Base-by-base conservation (phyloP, 2,797 vertebrate species). In the Mycteria americana region DNA sequence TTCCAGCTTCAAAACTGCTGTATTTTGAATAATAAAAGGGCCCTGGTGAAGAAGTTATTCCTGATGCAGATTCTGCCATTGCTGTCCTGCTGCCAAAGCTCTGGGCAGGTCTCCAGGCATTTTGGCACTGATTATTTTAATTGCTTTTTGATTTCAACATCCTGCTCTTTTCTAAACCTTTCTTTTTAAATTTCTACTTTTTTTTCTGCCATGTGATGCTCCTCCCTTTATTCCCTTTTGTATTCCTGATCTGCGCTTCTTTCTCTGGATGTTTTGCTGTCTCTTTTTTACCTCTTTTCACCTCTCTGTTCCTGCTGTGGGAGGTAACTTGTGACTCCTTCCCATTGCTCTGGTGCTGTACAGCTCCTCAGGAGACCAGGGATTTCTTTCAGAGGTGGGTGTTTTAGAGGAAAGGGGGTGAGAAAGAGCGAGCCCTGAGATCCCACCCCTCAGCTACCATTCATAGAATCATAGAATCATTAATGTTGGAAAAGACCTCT, bases 101-200 rank as follows among this genome's bases (percentile, higher is more conserved):
- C 78, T 87, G 85, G 92, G 64, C 70, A 78, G 35, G 13, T 85
- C 63, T 89, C 74, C 82, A 85, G 65, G 41, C 37, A 24, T 77
- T 91, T 92, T 25, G 77, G 35, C 31, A n/a, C 53, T 64, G 54
- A 78, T 90, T 79, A 54, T 89, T 93, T 79, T 74, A 76, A 94
- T 91, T 94, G 30, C 30, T 41, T 65, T 77, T 95, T 92, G 77
- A 95, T 93, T 85, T 87, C 35, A 74, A 74, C 13, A 89, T 76
- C 70, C 67, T 81, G 13, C 35, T 83, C 54, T 78, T 89, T 93
- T n/a, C 64, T 88, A 75, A 90, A 79, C 24, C 22, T 22, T 51
- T 59, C 35, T 95, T 87, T 67, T 17, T 18, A 46, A 18, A 64
- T 68, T 51, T 74, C 27, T 73, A 6, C 25, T 41, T 30, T 56